These are phyloP conservation scores for Kryphioiulus occultus DNA, from an alignment of 2,888 invertebrate species.

Conservation along the genomic window DNA sequence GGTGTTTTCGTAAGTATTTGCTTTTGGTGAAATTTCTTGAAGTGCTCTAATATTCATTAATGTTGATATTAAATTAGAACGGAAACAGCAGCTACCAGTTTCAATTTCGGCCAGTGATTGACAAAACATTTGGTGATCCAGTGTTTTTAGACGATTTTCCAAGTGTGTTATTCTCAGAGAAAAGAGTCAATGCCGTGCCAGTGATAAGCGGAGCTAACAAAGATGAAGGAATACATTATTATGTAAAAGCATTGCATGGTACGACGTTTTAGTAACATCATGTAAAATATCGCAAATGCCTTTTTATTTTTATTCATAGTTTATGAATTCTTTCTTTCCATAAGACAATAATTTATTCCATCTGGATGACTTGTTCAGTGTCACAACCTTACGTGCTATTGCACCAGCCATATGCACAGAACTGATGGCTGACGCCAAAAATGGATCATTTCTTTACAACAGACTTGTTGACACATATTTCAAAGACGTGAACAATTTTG, in stretches of 20 bases:
- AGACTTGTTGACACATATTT: background rate
- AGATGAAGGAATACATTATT: slow-evolving; percentile 41
- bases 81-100: background rate
- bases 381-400: background rate
- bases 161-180: background rate
- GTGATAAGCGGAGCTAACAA: background rate
- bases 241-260: background rate
- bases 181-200: background rate
- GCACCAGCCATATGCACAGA: no score
- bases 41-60: background rate
- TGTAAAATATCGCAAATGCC: background rate
- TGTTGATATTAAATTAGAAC: background rate
- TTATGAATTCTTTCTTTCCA: background rate
- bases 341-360: background rate
- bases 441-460: background rate
- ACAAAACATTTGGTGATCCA: background rate
- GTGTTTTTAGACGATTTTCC: background rate
- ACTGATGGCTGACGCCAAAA: background rate
- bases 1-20: background rate
- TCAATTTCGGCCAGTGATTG: background rate
- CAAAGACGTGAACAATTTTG: background rate
- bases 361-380: background rate
- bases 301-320: background rate
- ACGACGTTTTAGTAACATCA: background rate
- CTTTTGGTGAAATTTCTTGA: background rate